phyloP scores from a whole-genome alignment of 2,113 vertebrate genomes.

The Chamaea fasciata region DNA sequence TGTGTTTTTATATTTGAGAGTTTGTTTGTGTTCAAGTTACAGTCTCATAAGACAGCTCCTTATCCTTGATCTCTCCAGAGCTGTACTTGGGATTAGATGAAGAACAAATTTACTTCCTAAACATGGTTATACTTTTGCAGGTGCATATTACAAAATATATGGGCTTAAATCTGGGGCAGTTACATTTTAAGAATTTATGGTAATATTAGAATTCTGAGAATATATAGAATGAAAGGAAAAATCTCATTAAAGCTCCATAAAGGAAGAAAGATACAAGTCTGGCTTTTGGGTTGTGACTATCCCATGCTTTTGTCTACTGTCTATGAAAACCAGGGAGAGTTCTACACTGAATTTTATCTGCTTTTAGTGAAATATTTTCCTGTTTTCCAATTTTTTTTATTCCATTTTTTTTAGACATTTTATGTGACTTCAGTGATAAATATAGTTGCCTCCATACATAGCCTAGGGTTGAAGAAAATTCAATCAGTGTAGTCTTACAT shows the following conservation, averaged over 20 bases:
- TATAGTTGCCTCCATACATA: neutral
- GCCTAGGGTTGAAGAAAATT: neutral
- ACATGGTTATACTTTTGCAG: neutral
- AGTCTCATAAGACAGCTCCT: neutral
- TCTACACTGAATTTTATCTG: neutral
- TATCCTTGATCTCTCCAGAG: neutral
- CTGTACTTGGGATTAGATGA: neutral
- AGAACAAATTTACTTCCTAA: neutral
- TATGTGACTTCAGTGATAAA: neutral
- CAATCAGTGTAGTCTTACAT: neutral
- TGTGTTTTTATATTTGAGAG: neutral
- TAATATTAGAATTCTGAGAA: neutral
- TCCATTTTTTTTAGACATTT: neutral
- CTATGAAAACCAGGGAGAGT: neutral
- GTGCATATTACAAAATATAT: neutral
- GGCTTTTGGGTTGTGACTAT: neutral
- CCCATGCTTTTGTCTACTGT: neutral
- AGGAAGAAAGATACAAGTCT: neutral
- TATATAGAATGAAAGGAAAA: neutral
- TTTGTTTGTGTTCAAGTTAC: neutral
- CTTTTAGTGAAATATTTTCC: neutral
- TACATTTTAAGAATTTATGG: neutral
- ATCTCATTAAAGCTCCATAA: neutral
- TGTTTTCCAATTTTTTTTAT: neutral
- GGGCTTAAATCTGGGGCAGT: neutral